Evolutionary conservation across 2,888 invertebrate species (phyloP).

Genomic region (Smittia aterrima): DNA sequence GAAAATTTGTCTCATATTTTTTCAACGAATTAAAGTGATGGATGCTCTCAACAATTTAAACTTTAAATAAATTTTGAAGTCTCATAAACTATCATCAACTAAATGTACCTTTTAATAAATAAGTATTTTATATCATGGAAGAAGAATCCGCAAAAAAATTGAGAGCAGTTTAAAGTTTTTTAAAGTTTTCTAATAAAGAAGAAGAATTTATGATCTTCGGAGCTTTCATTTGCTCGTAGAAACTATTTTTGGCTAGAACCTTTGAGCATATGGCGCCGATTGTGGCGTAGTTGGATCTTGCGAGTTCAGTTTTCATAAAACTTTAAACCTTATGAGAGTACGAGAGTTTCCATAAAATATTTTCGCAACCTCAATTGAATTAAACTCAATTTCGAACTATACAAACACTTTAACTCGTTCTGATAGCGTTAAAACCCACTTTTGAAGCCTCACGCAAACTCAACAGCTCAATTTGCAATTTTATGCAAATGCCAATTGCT

Average conservation of each 20-base stretch:
- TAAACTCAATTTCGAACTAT: not conserved
- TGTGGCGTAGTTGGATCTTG: not conserved
- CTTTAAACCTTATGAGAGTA: not conserved
- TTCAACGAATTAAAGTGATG: not conserved
- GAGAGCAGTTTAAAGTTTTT: too few species aligned
- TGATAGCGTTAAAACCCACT: constrained; percentile 2
- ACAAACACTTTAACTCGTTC: constrained; percentile 1
- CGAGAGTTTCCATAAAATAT: not conserved
- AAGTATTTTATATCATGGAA: too few species aligned
- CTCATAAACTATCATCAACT: not conserved
- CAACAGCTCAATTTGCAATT: not conserved
- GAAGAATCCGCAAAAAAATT: too few species aligned
- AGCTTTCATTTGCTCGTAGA: not conserved
- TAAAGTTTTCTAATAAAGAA: not conserved
- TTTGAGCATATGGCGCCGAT: not conserved
- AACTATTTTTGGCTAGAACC: not conserved
- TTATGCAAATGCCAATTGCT: constrained; percentile 6
- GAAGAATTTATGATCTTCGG: not conserved
- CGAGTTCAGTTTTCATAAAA: not conserved
- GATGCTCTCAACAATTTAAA: too few species aligned
- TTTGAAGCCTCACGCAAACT: constrained; percentile 1
- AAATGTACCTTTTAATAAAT: too few species aligned
- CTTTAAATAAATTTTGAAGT: too few species aligned
- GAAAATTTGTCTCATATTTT: not conserved
- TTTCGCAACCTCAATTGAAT: not conserved